Percentiles rank a stretch among this genome's conserved stretches.
Conservation (phyloP, 2,797 vertebrate genomes). For the Oreortyx pictus region DNA sequence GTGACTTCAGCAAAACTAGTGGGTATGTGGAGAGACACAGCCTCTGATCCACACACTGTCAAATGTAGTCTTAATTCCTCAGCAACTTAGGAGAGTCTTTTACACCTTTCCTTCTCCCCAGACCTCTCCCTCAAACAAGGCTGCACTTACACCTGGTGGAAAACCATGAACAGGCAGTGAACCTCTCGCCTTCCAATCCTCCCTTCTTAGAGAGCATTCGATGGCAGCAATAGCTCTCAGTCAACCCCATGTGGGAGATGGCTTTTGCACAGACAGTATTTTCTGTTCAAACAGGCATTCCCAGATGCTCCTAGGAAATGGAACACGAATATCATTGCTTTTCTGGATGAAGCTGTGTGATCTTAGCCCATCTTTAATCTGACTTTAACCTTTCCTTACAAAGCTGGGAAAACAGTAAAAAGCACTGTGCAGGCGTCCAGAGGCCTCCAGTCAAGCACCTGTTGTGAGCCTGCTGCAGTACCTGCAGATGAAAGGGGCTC, state of each 20-base stretch:
- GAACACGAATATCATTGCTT: not conserved
- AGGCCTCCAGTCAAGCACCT: not conserved
- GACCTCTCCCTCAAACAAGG: not conserved
- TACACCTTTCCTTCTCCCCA: not conserved
- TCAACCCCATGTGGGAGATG: not conserved
- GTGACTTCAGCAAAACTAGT: not conserved
- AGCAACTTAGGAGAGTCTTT: not conserved
- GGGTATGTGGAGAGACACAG: not conserved
- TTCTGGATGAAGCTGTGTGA: constrained; percentile 25
- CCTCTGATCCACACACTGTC: not conserved
- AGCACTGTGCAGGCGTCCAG: not conserved
- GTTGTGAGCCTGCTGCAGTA: not conserved
- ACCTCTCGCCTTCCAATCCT: not conserved
- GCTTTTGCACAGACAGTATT: constrained; percentile 29
- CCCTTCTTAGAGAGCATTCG: not conserved
- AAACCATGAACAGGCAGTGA: not conserved
- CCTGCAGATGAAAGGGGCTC: not conserved
- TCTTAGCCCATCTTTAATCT: constrained; percentile 18
- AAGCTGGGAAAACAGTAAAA: not conserved
- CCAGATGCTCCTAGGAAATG: constrained; percentile 44
- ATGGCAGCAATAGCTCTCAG: not conserved
- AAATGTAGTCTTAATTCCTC: not conserved
- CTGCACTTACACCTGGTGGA: not conserved
- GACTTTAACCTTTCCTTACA: not conserved
- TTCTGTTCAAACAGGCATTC: constrained; percentile 48